Percentiles rank a stretch among this genome's conserved stretches.
These are phyloP conservation scores for Caranx ignobilis DNA, from an alignment of 2,113 vertebrate species.

Conservation along the genomic window DNA sequence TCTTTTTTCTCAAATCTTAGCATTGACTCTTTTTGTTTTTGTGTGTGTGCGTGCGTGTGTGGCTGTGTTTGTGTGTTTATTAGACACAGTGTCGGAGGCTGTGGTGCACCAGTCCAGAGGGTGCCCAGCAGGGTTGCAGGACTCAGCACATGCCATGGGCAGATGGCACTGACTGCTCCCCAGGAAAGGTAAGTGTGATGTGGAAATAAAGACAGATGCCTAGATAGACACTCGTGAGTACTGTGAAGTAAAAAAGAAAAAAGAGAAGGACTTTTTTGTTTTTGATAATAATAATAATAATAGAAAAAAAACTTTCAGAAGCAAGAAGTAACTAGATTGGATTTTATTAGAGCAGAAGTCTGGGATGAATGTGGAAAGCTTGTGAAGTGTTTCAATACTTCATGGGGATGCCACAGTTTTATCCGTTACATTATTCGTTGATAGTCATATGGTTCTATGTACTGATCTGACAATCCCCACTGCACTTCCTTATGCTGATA, in stretches of 20 bases:
- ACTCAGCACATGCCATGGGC: slow-evolving; percentile 99
- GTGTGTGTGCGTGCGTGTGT: background rate
- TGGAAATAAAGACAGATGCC: background rate
- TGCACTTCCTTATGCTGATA: slow-evolving; percentile 19
- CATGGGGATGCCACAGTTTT: background rate
- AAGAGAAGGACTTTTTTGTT: background rate
- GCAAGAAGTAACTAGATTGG: background rate
- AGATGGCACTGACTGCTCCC: slow-evolving; percentile 95
- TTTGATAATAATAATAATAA: background rate
- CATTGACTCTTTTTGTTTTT: slow-evolving; percentile 22
- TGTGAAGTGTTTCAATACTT: background rate
- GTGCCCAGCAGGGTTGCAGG: slow-evolving; percentile 92
- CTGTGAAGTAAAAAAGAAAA: background rate
- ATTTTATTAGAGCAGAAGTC: background rate
- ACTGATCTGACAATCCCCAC: slow-evolving; percentile 10
- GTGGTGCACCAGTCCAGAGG: slow-evolving; percentile 95
- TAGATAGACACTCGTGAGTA: background rate
- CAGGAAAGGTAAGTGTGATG: slow-evolving; percentile 88
- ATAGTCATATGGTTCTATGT: slow-evolving; percentile 21
- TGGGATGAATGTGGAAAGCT: background rate
- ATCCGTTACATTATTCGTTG: background rate
- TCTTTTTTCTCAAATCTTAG: background rate
- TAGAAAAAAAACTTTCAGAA: background rate
- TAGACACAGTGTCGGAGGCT: slow-evolving; percentile 96
- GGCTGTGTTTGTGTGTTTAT: slow-evolving; percentile 10